phyloP scores from a whole-genome alignment of 2,797 vertebrate genomes.

The Clarias platycephalus region DNA sequence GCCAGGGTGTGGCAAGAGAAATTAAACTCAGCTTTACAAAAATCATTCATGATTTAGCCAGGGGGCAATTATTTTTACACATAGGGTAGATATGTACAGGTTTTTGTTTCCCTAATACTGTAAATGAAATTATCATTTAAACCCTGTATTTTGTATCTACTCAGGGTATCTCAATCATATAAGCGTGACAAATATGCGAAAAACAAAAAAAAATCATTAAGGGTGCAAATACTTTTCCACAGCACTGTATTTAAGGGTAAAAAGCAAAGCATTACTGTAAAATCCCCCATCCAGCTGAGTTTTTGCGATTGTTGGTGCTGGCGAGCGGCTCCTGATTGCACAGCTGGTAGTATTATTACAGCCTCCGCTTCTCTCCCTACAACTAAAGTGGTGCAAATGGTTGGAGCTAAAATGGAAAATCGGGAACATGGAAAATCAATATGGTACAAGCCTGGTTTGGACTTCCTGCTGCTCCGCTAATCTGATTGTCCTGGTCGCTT shows the following conservation, averaged over 20 bases:
- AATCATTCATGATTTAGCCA: too few relatives aligned
- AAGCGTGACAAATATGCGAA: too few relatives aligned
- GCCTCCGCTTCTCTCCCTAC: not conserved
- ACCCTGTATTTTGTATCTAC: too few relatives aligned
- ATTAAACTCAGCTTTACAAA: too few relatives aligned
- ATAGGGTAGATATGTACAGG: too few relatives aligned
- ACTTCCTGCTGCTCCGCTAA: not conserved
- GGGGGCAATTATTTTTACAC: too few relatives aligned
- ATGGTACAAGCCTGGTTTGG: not conserved
- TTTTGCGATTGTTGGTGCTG: not conserved
- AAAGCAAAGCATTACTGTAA: not conserved
- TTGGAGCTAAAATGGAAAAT: not conserved
- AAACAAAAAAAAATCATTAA: too few relatives aligned
- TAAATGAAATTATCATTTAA: too few relatives aligned
- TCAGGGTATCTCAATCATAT: too few relatives aligned
- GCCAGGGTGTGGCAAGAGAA: too few relatives aligned
- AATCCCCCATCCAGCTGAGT: not conserved
- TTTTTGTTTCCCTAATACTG: too few relatives aligned
- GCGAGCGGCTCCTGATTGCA: not conserved
- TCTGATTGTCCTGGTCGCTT: not conserved
- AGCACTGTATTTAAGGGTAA: not conserved
- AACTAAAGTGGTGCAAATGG: not conserved
- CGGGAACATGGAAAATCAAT: not conserved
- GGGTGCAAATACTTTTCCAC: too few relatives aligned
- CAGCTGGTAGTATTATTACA: not conserved